Percentiles rank a stretch among this genome's conserved stretches.
phyloP scores from a whole-genome alignment of 2,888 invertebrate species.

The Hypsopygia costalis region DNA sequence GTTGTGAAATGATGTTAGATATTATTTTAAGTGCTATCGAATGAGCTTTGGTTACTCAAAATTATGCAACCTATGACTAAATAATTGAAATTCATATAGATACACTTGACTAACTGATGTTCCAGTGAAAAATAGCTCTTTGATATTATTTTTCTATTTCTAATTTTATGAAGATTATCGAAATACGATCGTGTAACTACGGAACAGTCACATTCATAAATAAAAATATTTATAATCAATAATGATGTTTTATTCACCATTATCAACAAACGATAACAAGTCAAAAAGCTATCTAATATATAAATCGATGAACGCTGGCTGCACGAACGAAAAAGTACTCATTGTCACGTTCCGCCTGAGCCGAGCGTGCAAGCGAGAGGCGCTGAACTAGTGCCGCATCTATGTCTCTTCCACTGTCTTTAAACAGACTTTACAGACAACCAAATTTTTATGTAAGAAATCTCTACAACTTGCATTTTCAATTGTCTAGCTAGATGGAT shows the following conservation, averaged over 20 bases:
- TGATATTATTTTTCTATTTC: conserved; percentile 81
- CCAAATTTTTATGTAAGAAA: too few species aligned
- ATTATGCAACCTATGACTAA: conserved; percentile 37
- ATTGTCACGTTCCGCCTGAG: too few species aligned
- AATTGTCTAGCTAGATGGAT: too few species aligned
- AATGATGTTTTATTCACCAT: conserved; percentile 62
- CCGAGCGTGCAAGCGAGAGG: too few species aligned
- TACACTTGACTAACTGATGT: conserved; percentile 59
- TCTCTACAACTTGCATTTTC: too few species aligned
- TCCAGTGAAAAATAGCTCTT: conserved; percentile 73
- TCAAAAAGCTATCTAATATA: too few species aligned
- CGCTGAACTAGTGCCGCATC: too few species aligned
- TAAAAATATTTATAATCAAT: conserved; percentile 75
- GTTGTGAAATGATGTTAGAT: conserved; percentile 29
- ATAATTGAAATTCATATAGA: conserved; percentile 32
- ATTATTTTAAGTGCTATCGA: conserved; percentile 24
- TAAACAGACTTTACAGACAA: too few species aligned
- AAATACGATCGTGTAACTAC: conserved; percentile 72
- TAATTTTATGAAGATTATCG: conserved; percentile 76
- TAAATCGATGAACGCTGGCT: too few species aligned
- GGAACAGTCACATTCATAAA: conserved; percentile 73
- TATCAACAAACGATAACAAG: too few species aligned
- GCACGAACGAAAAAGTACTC: too few species aligned
- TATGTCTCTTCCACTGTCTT: too few species aligned
- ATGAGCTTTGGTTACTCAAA: conserved; percentile 15